Percentiles rank a stretch among this genome's conserved stretches.
Conservation (phyloP, 1,140 invertebrate species). For the Neodiprion pinetum region DNA sequence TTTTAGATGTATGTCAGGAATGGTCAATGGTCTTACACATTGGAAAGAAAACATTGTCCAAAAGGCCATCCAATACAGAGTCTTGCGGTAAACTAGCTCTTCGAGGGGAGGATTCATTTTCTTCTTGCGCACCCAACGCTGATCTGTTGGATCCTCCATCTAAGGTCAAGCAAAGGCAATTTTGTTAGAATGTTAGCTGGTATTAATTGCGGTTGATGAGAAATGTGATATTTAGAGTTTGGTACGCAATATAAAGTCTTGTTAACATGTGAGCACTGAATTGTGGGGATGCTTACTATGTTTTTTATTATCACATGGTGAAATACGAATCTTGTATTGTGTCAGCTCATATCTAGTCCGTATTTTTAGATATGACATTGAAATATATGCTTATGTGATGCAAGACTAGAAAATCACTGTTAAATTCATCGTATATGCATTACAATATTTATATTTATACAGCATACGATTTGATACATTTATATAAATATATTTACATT, state of each 20-base stretch:
- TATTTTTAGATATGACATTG: constrained; percentile 1
- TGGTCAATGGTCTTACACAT: constrained; percentile 20
- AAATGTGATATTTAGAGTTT: background rate
- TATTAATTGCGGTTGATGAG: background rate
- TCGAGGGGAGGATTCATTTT: constrained; percentile 39
- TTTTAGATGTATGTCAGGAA: no score
- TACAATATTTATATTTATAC: background rate
- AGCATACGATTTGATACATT: background rate
- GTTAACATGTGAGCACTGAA: no score
- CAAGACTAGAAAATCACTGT: background rate
- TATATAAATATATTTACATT: background rate
- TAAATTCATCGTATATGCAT: background rate
- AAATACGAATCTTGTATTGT: background rate
- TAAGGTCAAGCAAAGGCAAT: constrained; percentile 15
- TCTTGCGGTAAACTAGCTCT: constrained; percentile 54
- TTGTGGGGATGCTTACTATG: background rate
- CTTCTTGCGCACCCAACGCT: constrained; percentile 40
- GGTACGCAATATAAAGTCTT: background rate
- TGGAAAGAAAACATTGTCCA: constrained; percentile 33
- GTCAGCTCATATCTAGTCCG: background rate
- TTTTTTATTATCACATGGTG: background rate
- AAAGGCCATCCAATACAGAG: constrained; percentile 41
- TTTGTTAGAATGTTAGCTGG: background rate
- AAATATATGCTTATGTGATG: background rate
- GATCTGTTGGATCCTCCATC: constrained; percentile 43